Evolutionary conservation across 2,797 vertebrate genomes (phyloP), one percentile per base, ranked within the genome.

Genomic region (Fratercula arctica): DNA sequence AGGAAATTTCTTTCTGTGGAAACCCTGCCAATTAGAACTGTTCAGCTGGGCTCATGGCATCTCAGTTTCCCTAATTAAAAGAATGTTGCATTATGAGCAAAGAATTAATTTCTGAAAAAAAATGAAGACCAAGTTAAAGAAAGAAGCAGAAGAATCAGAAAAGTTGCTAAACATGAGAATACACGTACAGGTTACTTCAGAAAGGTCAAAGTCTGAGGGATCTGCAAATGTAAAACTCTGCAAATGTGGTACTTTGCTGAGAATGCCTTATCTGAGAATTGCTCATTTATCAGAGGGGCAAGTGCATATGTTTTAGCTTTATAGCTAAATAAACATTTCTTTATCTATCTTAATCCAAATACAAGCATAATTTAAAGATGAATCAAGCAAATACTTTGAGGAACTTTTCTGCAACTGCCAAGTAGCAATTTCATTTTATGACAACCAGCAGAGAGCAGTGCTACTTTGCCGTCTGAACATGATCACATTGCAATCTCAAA

Each of bases 401-500:
- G 13, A 85, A 60, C 13, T 74, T 75, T 17, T 28, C 76, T 64
- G 48, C 29, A 83, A 74, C 45, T 77, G 59, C 20, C 45, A 91
- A 89, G 56, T 9, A 93, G 13, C 48, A 89, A 96, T 68, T 96
- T 76, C 66, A 73, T 94, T 94, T 90, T 83, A 33, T 77, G 94
- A 41, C 90, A 92, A 63, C 93, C 95, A 97, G 95, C 89, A 97
- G 95, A 96, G 96, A 95, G 95, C 95, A 96, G 84, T 96, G 75
- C 89, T 90, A 95, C 90, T 96, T 96, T 96, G 90, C 81, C 4
- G 60, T 93, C 83, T 0, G 0, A 87, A 83, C 48, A 24, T 41
- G 51, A 89, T 82, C 41, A 63, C 28, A 53, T 67, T 67, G 39
- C 10, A 87, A 25, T 57, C 78, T 63, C 60, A 19, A 74, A 70